These are phyloP conservation scores for Calliphora vomitoria DNA, from an alignment of 2,888 invertebrate species.

Conservation along the genomic window DNA sequence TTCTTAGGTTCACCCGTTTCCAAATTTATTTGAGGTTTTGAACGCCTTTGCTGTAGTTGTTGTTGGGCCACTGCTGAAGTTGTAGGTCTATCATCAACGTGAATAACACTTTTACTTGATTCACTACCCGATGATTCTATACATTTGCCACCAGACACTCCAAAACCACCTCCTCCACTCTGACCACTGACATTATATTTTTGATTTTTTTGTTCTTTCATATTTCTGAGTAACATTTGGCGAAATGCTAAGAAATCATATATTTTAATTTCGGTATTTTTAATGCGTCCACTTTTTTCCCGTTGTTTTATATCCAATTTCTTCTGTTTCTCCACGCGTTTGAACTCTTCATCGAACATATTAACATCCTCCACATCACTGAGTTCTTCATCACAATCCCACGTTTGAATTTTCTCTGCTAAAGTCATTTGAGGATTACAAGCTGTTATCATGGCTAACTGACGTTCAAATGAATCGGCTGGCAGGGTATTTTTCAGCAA, in stretches of 20 bases:
- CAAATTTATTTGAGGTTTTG: constrained; percentile 53
- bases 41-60: constrained; percentile 70
- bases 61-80: constrained; percentile 73
- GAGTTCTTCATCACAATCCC: constrained; percentile 79
- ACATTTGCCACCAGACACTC: constrained; percentile 24
- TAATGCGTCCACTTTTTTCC: constrained; percentile 30
- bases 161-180: neutral
- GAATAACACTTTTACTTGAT: constrained; percentile 63
- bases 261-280: constrained; percentile 57
- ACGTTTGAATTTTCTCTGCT: constrained; percentile 80
- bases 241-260: constrained; percentile 77
- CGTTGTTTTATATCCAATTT: constrained; percentile 62
- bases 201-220: constrained; percentile 68
- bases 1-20: constrained; percentile 63
- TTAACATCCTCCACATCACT: constrained; percentile 83
- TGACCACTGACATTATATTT: constrained; percentile 41
- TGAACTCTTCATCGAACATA: constrained; percentile 80
- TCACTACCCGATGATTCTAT: constrained; percentile 63
- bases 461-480: constrained; percentile 81
- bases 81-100: constrained; percentile 69
- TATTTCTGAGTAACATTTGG: constrained; percentile 73
- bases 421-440: constrained; percentile 80
- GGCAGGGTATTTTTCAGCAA: constrained; percentile 81
- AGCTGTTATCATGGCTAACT: constrained; percentile 79
- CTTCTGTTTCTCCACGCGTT: constrained; percentile 76